phyloP scores from a whole-genome alignment of 2,797 vertebrate species.

The Chrysocyon brachyurus region DNA sequence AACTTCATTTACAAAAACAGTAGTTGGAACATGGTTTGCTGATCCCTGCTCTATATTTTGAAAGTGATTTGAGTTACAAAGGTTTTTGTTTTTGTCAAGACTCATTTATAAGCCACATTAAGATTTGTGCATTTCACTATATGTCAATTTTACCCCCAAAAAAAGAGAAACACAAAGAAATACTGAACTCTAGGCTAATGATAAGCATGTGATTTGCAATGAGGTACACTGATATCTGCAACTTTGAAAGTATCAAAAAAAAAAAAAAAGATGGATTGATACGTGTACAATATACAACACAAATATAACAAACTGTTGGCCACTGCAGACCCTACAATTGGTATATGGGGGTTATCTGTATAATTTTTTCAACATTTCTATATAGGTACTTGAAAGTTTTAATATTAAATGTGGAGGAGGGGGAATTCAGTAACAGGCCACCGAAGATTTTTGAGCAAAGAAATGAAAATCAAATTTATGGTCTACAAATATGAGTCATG shows the following conservation, averaged over 20 bases:
- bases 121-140: not conserved
- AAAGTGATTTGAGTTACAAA: not conserved
- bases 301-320: conserved; percentile 3
- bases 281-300: not conserved
- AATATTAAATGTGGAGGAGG: not conserved
- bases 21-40: conserved; percentile 9
- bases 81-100: conserved; percentile 15
- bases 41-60: not conserved
- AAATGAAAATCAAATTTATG: conserved; percentile 33
- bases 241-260: conserved; percentile 58
- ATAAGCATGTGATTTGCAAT: not conserved
- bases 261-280: not conserved
- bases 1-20: conserved; percentile 34
- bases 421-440: not conserved
- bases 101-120: not conserved
- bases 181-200: not conserved
- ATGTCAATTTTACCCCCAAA: not conserved
- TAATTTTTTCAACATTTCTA: conserved; percentile 57
- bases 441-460: not conserved
- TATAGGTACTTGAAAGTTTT: conserved; percentile 8
- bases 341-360: not conserved
- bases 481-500: not conserved
- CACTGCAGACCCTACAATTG: conserved; percentile 8
- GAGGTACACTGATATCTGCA: not conserved
- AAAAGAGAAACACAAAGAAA: conserved; percentile 33